Evolutionary conservation across 1,140 invertebrate species (phyloP), one percentile per base, ranked within the genome.

Genomic region (Coelopa frigida): DNA sequence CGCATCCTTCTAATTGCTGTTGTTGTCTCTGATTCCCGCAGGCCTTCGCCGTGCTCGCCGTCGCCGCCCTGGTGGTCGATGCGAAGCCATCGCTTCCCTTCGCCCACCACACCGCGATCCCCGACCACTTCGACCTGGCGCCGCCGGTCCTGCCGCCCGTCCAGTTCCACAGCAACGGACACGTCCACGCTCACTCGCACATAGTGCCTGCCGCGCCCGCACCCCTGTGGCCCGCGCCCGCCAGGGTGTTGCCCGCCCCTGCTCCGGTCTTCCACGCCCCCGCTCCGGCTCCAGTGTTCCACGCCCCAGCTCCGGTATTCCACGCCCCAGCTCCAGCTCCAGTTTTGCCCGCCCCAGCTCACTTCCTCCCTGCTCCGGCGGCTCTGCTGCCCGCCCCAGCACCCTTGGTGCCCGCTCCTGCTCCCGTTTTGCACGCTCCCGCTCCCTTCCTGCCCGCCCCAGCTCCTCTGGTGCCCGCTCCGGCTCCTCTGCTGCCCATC

Each of bases 41-140:
- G 49, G 15, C 22, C 33, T 47, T 51, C 35, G 40, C 26, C 11
- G 24, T 51, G 26, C 15, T 51, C 21, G 44, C 44, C 23, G 15
- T 46, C 12, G 24, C 44, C 39, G 32, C 54, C 43, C 24, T 22
- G 53, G 43, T 32, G 11, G 31, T 35, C 3, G 27, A 61, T 15
- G 62, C 57, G 5, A 59, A 57, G 20, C 61, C 61, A 3, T 65
- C 61, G 18, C 52, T 55, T 18, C 59, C 57, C 35, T 59, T 50
- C 41, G 45, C 46, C 23, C 7, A 18, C 6, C 33, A 49, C 3
- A 6, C 37, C 27, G 50, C 42, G 10, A 20, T 56, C 36, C 48
- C 49, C 15, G 54, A 54, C 23, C 32, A 55, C 12, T 43, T 51
- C 22, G 44, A 47, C 44, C 36, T 37, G 11, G 40, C 27, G n/a